Evolutionary conservation across 2,888 invertebrate species (phyloP).

Genomic region (Acanthosepion pharaonis): DNA sequence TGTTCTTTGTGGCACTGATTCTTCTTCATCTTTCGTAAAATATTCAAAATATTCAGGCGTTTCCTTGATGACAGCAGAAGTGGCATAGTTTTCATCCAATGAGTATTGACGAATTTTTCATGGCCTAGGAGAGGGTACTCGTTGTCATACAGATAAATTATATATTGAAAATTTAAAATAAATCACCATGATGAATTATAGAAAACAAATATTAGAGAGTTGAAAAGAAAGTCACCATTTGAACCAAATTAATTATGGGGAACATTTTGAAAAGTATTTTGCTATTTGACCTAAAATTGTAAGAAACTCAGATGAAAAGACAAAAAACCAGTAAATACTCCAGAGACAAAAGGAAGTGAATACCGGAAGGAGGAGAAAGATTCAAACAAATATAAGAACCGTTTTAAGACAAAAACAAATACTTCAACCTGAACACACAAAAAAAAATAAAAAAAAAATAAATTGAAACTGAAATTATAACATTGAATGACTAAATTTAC

Average conservation of each 20-base stretch:
- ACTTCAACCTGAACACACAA: not conserved
- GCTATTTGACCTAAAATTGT: not conserved
- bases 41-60: too few relatives aligned
- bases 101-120: too few relatives aligned
- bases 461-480: not conserved
- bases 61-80: too few relatives aligned
- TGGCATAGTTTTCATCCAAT: too few relatives aligned
- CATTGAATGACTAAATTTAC: not conserved
- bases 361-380: not conserved
- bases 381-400: not conserved
- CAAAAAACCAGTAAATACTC: not conserved
- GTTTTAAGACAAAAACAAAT: not conserved
- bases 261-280: too few relatives aligned
- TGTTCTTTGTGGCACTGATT: too few relatives aligned
- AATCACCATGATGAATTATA: not conserved
- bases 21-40: too few relatives aligned
- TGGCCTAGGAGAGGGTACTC: too few relatives aligned
- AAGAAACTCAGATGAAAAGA: not conserved
- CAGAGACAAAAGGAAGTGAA: not conserved
- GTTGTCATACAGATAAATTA: not conserved
- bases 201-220: not conserved
- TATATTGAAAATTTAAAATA: not conserved
- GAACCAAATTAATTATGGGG: too few relatives aligned
- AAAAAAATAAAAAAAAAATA: not conserved
- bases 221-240: too few relatives aligned